These are phyloP conservation scores for Aleiodes alternator DNA, from an alignment of 2,888 invertebrate genomes.

Conservation along the genomic window DNA sequence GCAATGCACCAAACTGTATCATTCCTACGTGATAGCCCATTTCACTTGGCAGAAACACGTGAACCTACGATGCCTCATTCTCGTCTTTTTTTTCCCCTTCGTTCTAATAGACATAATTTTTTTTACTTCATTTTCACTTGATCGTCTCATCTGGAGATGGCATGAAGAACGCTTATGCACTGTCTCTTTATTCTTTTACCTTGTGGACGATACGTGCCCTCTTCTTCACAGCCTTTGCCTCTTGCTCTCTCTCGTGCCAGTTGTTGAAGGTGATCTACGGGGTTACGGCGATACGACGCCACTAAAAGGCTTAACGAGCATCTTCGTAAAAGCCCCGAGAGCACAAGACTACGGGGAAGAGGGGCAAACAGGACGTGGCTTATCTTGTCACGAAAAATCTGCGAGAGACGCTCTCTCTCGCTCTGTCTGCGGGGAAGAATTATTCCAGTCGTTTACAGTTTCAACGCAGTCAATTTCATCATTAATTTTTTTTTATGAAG, in stretches of 20 bases:
- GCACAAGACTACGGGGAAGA: conserved; percentile 27
- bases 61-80: conserved; percentile 3
- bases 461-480: too few relatives aligned
- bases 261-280: conserved; percentile 50
- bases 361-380: conserved; percentile 73
- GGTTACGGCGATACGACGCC: conserved; percentile 70
- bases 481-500: too few relatives aligned
- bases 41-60: conserved; percentile 15
- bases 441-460: too few relatives aligned
- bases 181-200: conserved; percentile 21
- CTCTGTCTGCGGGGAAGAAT: conserved; percentile 54
- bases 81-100: not conserved
- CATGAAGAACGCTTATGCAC: not conserved
- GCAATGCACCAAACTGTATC: conserved; percentile 20
- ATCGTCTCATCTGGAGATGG: not conserved
- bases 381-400: conserved; percentile 75
- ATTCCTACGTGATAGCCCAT: not conserved
- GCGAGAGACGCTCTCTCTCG: conserved; percentile 58
- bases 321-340: conserved; percentile 70
- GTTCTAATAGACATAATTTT: not conserved
- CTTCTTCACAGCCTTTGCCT: not conserved
- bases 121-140: not conserved
- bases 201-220: conserved; percentile 10
- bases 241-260: conserved; percentile 43
- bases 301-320: conserved; percentile 75